A percentile compares a stretch with the other conserved stretches of the same genome.
Conservation (phyloP, 2,113 vertebrate species). For the Cairina moschata region DNA sequence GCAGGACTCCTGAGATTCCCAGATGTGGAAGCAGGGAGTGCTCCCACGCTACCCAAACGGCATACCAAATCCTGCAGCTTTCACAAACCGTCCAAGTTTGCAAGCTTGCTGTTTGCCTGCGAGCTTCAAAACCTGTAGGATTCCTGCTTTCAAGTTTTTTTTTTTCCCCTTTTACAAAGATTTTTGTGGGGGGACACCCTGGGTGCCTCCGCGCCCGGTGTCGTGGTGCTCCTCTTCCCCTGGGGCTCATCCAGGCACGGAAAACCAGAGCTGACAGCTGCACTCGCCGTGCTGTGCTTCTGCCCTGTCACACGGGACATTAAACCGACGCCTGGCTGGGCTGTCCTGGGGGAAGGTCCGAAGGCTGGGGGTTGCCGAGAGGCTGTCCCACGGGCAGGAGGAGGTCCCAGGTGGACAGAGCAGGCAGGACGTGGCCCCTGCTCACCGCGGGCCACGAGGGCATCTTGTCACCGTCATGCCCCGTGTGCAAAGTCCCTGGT, state of each 20-base stretch:
- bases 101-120: background rate
- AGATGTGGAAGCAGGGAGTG: background rate
- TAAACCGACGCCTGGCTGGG: too few species aligned
- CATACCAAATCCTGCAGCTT: background rate
- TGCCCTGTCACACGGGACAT: too few species aligned
- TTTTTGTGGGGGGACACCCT: too few species aligned
- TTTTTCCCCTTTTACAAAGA: background rate
- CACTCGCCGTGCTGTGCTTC: too few species aligned
- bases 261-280: too few species aligned
- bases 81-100: background rate
- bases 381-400: too few species aligned
- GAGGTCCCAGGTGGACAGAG: background rate
- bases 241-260: too few species aligned
- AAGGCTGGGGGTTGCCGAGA: too few species aligned
- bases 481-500: rapidly evolving
- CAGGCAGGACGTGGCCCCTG: background rate
- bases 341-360: too few species aligned
- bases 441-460: background rate
- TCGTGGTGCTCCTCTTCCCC: too few species aligned
- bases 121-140: background rate
- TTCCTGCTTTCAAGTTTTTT: background rate
- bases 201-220: too few species aligned
- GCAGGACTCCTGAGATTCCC: background rate
- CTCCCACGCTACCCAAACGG: background rate
- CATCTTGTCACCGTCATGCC: background rate